Evolutionary conservation across 1,140 invertebrate species (phyloP), one percentile per base, ranked within the genome.

Genomic region (Manduca sexta): DNA sequence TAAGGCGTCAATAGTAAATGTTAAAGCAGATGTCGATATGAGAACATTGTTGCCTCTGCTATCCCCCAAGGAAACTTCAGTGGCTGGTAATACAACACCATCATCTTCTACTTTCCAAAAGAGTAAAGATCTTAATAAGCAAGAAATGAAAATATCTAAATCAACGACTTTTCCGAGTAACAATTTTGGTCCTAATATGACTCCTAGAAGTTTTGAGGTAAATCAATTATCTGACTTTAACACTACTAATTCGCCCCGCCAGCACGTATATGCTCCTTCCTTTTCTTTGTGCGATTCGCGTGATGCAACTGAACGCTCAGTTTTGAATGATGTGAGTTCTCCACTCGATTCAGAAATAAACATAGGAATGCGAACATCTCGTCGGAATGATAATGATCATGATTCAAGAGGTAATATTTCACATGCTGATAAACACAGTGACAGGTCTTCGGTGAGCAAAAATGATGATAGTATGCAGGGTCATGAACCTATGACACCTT

Each of bases 11-110:
- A 39, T 58, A 30, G 62, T 59, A 3, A 45, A 15, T 49, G 60
- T 60, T n/a, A 71, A 69, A 54, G 14, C 43, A 4, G 81, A 84
- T 52, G 45, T 82, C 41, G 81, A 84, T 56, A 82, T 84, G 81
- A 69, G 81, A 56, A 69, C 68, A 42, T 49, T 72, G 35, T 43
- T 58, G 35, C 56, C 64, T 26, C 4, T 26, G 21, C 1, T 26
- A 26, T 26, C 21, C n/a, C n/a, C n/a, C 4, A 26, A 26, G 21
- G 8, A 26, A 5, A 3, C 21, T 26, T 8, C 21, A 2, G 21
- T n/a, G 12, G 34, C 34, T 35, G 11, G 1, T n/a, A 13, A 35
- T n/a, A 13, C 12, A 12, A n/a, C 34, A 26, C 8, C 21, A n/a
- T n/a, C n/a, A n/a, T n/a, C n/a, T n/a, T n/a, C n/a, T n/a, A n/a